Evolutionary conservation across 2,888 invertebrate genomes (phyloP).

Genomic region (Aelia acuminata): DNA sequence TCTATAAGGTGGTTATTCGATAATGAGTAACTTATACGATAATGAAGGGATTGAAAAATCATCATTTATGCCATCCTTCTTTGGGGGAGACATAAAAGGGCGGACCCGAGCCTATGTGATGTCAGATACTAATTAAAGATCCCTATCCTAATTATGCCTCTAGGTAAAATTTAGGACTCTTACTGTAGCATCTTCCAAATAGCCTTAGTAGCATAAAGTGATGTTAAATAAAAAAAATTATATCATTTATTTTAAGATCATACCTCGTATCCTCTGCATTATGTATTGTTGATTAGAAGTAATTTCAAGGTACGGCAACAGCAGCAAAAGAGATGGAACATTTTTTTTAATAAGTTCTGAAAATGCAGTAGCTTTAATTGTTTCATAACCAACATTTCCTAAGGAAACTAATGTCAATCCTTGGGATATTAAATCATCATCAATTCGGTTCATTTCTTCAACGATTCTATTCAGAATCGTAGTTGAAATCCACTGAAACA

Average conservation of each 20-base stretch:
- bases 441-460: constrained; percentile 80
- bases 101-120: too few relatives aligned
- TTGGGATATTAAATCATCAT: constrained; percentile 79
- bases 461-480: constrained; percentile 85
- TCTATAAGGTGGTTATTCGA: too few relatives aligned
- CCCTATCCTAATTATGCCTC: too few relatives aligned
- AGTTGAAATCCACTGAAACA: constrained; percentile 84
- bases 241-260: not conserved
- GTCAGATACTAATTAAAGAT: too few relatives aligned
- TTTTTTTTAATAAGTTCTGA: constrained; percentile 69
- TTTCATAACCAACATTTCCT: constrained; percentile 80
- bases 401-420: constrained; percentile 79
- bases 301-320: constrained; percentile 86
- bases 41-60: too few relatives aligned
- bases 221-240: too few relatives aligned
- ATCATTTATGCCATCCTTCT: too few relatives aligned
- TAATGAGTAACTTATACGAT: too few relatives aligned
- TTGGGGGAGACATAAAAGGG: too few relatives aligned
- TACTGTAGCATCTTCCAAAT: too few relatives aligned
- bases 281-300: constrained; percentile 89
- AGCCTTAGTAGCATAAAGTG: too few relatives aligned
- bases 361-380: constrained; percentile 80
- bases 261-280: constrained; percentile 79
- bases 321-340: constrained; percentile 74
- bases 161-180: too few relatives aligned